These are phyloP conservation scores for Epinotia bilunana DNA, from an alignment of 2,888 invertebrate species.

Conservation along the genomic window DNA sequence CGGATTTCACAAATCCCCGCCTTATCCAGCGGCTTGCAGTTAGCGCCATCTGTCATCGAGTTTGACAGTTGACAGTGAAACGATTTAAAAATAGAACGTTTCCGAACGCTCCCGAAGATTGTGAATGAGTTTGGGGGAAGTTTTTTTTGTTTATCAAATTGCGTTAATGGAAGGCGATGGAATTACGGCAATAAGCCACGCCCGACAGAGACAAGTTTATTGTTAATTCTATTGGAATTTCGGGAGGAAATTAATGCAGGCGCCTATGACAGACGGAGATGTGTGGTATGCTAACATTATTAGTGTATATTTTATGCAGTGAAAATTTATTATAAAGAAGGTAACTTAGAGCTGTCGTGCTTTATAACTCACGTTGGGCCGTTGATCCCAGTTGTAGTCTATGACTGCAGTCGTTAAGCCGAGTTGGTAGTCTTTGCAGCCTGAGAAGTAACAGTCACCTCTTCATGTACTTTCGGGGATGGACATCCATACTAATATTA, in stretches of 20 bases:
- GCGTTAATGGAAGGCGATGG: conserved; percentile 43
- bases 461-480: too few species aligned
- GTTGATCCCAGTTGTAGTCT: too few species aligned
- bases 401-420: too few species aligned
- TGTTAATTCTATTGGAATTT: conserved; percentile 45
- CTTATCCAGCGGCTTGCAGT: conserved; percentile 60
- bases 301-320: background rate
- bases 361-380: too few species aligned
- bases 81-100: conserved; percentile 71
- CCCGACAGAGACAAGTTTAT: conserved; percentile 36
- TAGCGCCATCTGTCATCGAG: conserved; percentile 80
- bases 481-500: too few species aligned
- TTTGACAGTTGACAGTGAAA: conserved; percentile 78
- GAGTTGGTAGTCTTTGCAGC: too few species aligned
- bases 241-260: conserved; percentile 30
- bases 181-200: conserved; percentile 42
- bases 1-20: conserved; percentile 59
- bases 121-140: conserved; percentile 42
- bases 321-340: background rate
- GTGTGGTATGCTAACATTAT: conserved; percentile 5
- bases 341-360: too few species aligned
- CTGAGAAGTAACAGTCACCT: too few species aligned
- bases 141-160: conserved; percentile 45
- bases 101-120: conserved; percentile 48
- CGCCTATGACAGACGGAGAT: background rate